Evolutionary conservation across 2,797 vertebrate genomes (phyloP), one percentile per base, ranked within the genome.

Genomic region (Vireo griseus): DNA sequence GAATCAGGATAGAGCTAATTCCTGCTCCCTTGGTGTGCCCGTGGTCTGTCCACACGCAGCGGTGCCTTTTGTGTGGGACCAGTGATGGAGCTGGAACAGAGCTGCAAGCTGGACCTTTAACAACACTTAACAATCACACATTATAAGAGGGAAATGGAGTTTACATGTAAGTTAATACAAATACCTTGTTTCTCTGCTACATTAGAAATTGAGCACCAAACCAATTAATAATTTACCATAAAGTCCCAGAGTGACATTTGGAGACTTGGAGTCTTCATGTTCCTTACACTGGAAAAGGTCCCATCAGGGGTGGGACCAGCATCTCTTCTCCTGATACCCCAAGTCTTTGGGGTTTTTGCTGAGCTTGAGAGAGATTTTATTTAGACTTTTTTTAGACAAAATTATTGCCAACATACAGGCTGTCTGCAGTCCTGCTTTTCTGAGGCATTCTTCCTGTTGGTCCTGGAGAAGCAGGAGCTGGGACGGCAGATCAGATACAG

Each of bases 211-310:
- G 39, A 25, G 22, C 10, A 45, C 35, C 14, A 42, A 51, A 42
- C 15, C 57, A 69, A 22, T 66, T 20, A 28, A 37, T 45, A 22
- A 42, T 61, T 68, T 80, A 26, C 42, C 16, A 0, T 57, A 17
- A 57, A 83, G 45, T 22, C 40, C 16, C 2, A 0, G 48, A 25
- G 40, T 2, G 8, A 28, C 33, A 5, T 62, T 13, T 39, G 61
- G 44, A 57, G 9, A 21, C 14, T 22, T 73, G 11, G 22, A 5
- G 0, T 37, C 4, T 55, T 22, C 6, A 0, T 2, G 11, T 44
- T 39, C 48, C 59, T 88, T 18, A 14, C 13, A 2, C 2, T 5
- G 17, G 39, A 31, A 40, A 5, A 40, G 28, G 15, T n/a, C 16
- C n/a, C 35, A 19, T n/a, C 28, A 18, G 33, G 73, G 13, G 11